Evolutionary conservation across 64 coral and sea anemone species (phyloP).

Genomic region (Montipora efflorescens): DNA sequence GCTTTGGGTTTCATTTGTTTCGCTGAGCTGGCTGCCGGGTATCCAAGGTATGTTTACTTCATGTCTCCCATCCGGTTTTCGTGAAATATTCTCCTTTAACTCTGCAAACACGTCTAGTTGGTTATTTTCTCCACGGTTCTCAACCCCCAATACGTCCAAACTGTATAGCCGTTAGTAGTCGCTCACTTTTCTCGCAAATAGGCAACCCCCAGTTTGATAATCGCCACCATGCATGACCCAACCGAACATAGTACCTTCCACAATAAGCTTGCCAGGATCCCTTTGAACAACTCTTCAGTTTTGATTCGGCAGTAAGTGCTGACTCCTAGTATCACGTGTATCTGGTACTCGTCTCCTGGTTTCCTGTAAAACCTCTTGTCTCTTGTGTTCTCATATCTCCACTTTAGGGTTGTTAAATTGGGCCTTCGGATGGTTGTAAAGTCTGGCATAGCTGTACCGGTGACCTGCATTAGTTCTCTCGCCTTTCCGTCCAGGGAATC

Average conservation of each 20-base stretch:
- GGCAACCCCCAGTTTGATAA: neutral
- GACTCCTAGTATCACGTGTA: slow-evolving; percentile 21
- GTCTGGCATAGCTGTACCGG: slow-evolving; percentile 30
- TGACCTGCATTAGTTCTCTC: slow-evolving; percentile 44
- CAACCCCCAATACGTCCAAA: slow-evolving; percentile 40
- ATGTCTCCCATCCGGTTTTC: neutral
- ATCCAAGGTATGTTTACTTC: slow-evolving; percentile 28
- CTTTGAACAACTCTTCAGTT: slow-evolving; percentile 61
- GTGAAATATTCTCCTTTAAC: slow-evolving; percentile 18
- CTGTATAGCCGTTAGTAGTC: slow-evolving; percentile 27
- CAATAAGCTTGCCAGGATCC: neutral
- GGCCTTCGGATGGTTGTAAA: slow-evolving; percentile 60
- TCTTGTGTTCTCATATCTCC: slow-evolving; percentile 10
- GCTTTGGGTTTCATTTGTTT: slow-evolving; percentile 25
- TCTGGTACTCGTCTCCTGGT: slow-evolving; percentile 31
- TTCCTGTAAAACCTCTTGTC: slow-evolving; percentile 41
- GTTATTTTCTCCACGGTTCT: slow-evolving; percentile 34
- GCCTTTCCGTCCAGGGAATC: slow-evolving; percentile 48
- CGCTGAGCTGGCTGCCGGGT: neutral
- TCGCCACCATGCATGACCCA: slow-evolving; percentile 40
- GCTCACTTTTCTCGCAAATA: slow-evolving; percentile 20
- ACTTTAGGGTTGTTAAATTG: neutral
- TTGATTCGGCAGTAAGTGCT: slow-evolving; percentile 42
- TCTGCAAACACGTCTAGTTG: neutral
- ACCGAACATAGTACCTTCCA: slow-evolving; percentile 23